Conservation (phyloP, 2,888 invertebrate species). For the Ellobium chinense region DNA sequence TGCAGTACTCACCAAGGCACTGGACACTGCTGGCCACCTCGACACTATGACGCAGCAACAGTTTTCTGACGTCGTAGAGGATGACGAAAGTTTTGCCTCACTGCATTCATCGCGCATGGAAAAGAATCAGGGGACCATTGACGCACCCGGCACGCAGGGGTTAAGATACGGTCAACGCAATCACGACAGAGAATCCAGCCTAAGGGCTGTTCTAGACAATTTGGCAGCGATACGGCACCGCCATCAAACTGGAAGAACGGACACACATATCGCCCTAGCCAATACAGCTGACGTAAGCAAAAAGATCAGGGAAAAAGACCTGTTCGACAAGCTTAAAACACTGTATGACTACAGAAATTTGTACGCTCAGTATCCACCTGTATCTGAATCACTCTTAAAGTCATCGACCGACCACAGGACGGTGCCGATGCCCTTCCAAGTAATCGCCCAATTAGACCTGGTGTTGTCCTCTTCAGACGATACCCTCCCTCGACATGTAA, state of each 20-base stretch:
- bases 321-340: no score
- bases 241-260: not conserved
- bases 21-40: constrained; percentile 4
- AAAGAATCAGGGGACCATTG: not conserved
- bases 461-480: not conserved
- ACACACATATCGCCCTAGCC: not conserved
- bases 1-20: not conserved
- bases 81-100: constrained; percentile 1
- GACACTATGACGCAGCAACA: not conserved
- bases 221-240: not conserved
- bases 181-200: not conserved
- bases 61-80: not conserved
- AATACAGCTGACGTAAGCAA: not conserved
- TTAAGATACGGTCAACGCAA: not conserved
- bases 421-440: not conserved
- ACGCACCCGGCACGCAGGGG: not conserved
- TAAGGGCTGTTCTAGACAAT: not conserved
- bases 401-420: not conserved
- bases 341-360: no score
- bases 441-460: constrained; percentile 1
- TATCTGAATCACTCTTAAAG: not conserved
- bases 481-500: no score
- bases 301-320: no score
- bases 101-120: not conserved
- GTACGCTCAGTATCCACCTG: not conserved